Base-by-base conservation (phyloP, 1,140 invertebrate genomes). In the Chlorops oryzae region DNA sequence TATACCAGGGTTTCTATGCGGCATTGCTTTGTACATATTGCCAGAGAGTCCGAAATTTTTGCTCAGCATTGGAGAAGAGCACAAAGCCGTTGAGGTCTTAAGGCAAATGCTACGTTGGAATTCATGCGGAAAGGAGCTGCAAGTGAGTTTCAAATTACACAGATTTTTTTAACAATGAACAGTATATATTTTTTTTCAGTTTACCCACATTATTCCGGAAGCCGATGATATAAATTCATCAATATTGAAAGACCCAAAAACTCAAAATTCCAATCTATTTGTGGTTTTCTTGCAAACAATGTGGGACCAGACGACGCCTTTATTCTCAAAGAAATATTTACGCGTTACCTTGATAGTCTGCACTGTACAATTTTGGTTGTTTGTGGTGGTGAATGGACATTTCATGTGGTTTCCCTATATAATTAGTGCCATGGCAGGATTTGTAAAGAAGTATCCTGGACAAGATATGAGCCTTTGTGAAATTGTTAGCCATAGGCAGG, bases 31-130 rank as follows among this genome's bases (percentile, higher is more conserved):
- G 0, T 74, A 80, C 9, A 67, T 74, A 4, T 73, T 81, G 13
- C 81, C 81, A 0, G 87, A 90, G 61, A 88, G 83, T 59, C 87
- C 87, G 0, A 86, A 86, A 62, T 89, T 80, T 64, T 71, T 85
- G 5, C 63, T 86, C 5, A 74, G 77, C 0, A 74, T 78, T 63
- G 81, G 81, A 50, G 74, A 71, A 55, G 61, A 73, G 9, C 70
- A 80, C 1, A 77, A 82, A 53, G 77, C 83, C 4, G 56, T 85
- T 2, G 55, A 72, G 22, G 68, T 84, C 24, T 63, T 87, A 1
- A 65, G 64, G 43, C 73, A 63, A 4, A 81, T 85, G 49, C 84
- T 80, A 45, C 63, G 75, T 1, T 55, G 54, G 2, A 86, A 86
- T 54, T 82, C 76, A 22, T 70, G 75, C 37, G 75, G 52, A 2